Evolutionary conservation across 2,888 invertebrate genomes (phyloP), one percentile per base, ranked within the genome.

Genomic region (Odontomyia ornata): DNA sequence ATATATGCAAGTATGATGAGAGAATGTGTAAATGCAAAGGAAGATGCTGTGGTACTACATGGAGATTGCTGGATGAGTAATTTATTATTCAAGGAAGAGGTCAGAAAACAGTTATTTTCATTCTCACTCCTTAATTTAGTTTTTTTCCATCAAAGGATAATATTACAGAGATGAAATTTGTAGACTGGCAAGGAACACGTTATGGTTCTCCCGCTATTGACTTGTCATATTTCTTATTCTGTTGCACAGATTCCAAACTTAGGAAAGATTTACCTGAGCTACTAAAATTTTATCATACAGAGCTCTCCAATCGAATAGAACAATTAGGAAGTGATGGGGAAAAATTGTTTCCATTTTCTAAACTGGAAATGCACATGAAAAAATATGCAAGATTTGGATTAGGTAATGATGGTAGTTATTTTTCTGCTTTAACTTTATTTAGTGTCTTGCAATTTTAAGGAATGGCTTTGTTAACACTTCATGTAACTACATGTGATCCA

Each of bases 31-130:
- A 60, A 62, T 46, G 78, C 71, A 21, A 78, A 76, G 36, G 76
- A 78, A 0, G 76, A 77, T 75, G 78, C 79, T 15, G 71, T 78
- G 15, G 36, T 79, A 23, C 62, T 76, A 21, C 79, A 79, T 72
- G 79, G 80, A 7, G 80, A 80, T 65, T 80, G 79, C 56, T 80
- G 79, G 79, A 77, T 75, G 67, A 76, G 73, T 28, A 80, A 79
- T 62, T 72, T 78, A 18, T 36, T 80, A 56, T 79, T 76, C 36
- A 67, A 57, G 5, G 65, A 78, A 57, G 28, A 52, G n/a, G 77
- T 77, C 56, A 71, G 64, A 5, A 11, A 4, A 52, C 52, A n/a
- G 52, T 52, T 4, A 36, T 5, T 36, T 36, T 36, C 9, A 9
- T 9, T 5, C 9, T 36, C 36, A 36, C 9, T 36, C 9, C 36